A percentile compares a stretch with the other conserved stretches of the same genome.
phyloP scores from a whole-genome alignment of 2,888 invertebrate genomes.

The Sphaeridia pumilis region DNA sequence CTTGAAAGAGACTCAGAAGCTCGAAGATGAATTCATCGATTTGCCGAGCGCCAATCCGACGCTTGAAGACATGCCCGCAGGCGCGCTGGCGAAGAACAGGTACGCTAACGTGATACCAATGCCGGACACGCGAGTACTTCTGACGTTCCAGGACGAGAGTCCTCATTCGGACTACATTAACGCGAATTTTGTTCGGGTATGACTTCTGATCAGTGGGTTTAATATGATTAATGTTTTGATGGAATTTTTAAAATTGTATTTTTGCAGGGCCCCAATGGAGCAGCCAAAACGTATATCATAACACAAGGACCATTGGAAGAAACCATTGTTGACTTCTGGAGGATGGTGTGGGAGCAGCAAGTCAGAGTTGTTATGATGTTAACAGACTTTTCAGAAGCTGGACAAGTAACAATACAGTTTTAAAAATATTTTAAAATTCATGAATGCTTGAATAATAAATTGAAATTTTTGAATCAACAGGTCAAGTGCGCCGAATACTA shows the following conservation, averaged over 20 bases:
- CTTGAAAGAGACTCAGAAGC: slow-evolving; percentile 42
- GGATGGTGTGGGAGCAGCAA: slow-evolving; percentile 94
- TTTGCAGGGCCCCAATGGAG: slow-evolving; percentile 69
- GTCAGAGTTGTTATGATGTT: slow-evolving; percentile 77
- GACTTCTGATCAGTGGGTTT: slow-evolving; percentile 37
- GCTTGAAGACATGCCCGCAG: slow-evolving; percentile 70
- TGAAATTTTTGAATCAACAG: slow-evolving; percentile 47
- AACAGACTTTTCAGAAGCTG: slow-evolving; percentile 78
- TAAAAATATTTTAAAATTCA: slow-evolving; percentile 8
- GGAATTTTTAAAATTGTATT: slow-evolving; percentile 2
- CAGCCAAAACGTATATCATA: slow-evolving; percentile 75
- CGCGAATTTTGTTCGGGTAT: slow-evolving; percentile 81
- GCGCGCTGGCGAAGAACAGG: slow-evolving; percentile 80
- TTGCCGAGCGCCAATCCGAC: slow-evolving; percentile 64
- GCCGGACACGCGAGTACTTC: slow-evolving; percentile 74
- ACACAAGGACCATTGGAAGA: slow-evolving; percentile 78
- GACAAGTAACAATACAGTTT: too few species aligned
- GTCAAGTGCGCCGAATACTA: slow-evolving; percentile 84
- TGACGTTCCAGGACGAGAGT: slow-evolving; percentile 59
- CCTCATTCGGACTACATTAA: slow-evolving; percentile 82
- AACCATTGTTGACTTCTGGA: slow-evolving; percentile 81
- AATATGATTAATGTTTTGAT: background rate
- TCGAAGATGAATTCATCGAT: slow-evolving; percentile 68
- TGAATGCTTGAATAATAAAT: background rate
- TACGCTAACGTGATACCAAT: slow-evolving; percentile 92